These are phyloP conservation scores for Habroteleia sp. DNA, from an alignment of 2,888 invertebrate species.

Conservation along the genomic window DNA sequence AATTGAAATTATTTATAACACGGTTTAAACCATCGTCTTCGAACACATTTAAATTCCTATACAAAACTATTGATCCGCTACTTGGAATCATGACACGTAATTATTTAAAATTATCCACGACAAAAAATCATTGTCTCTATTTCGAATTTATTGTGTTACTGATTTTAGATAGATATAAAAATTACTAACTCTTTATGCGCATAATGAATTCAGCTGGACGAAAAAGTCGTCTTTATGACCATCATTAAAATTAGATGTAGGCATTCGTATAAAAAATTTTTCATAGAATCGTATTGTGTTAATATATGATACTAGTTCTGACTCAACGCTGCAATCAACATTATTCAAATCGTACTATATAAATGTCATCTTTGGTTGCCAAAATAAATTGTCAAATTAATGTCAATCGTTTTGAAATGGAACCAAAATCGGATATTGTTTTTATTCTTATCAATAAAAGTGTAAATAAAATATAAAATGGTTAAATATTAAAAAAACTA, in stretches of 20 bases:
- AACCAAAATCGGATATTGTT: no score
- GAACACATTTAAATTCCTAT: slow-evolving; percentile 38
- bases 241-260: no score
- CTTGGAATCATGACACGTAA: slow-evolving; percentile 45
- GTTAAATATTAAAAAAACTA: no score
- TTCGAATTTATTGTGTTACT: slow-evolving; percentile 28
- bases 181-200: slow-evolving; percentile 46
- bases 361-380: no score
- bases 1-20: slow-evolving; percentile 43
- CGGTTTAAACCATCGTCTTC: slow-evolving; percentile 9
- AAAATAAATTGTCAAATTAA: no score
- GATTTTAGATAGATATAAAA: slow-evolving; percentile 38
- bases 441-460: no score
- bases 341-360: no score
- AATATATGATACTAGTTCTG: slow-evolving; percentile 22
- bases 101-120: slow-evolving; percentile 25
- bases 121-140: slow-evolving; percentile 39
- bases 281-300: slow-evolving; percentile 23
- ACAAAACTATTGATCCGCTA: slow-evolving; percentile 35
- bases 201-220: slow-evolving; percentile 38
- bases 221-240: slow-evolving; percentile 21
- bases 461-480: no score
- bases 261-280: slow-evolving; percentile 18
- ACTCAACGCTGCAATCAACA: no score
- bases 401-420: no score